phyloP scores from a whole-genome alignment of 2,888 invertebrate genomes.

The Tetranychus truncatus region DNA sequence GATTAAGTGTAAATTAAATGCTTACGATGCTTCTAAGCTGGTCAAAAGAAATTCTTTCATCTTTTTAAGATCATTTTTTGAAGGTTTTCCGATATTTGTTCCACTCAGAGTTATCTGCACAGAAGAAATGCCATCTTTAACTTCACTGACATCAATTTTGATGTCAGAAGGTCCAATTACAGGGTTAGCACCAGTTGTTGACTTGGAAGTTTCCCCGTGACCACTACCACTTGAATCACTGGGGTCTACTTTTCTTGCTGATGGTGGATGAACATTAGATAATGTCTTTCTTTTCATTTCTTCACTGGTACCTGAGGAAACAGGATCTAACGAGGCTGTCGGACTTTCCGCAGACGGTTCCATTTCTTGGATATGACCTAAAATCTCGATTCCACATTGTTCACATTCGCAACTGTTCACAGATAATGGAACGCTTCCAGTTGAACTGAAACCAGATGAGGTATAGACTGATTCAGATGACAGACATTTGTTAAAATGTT shows the following conservation, averaged over 20 bases:
- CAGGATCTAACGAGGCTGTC: neutral
- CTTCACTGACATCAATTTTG: constrained; percentile 28
- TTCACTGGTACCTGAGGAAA: neutral
- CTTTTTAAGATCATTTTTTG: constrained; percentile 18
- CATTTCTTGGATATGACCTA: constrained; percentile 19
- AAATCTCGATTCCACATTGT: constrained; percentile 12
- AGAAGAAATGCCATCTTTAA: constrained; percentile 26
- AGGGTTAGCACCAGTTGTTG: constrained; percentile 1
- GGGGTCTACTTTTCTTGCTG: neutral
- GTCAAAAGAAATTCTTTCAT: constrained; percentile 24
- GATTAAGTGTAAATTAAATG: neutral
- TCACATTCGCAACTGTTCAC: constrained; percentile 18
- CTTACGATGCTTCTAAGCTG: constrained; percentile 24
- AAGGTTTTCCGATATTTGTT: constrained; percentile 13
- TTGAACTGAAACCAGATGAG: constrained; percentile 37
- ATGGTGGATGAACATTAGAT: neutral
- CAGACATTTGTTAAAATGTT: constrained; percentile 30
- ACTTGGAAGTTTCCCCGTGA: neutral
- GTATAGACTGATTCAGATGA: constrained; percentile 35
- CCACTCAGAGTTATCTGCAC: constrained; percentile 21
- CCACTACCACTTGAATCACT: neutral
- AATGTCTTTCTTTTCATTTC: neutral
- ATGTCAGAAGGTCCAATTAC: constrained; percentile 16
- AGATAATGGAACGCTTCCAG: constrained; percentile 33
- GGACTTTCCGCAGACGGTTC: constrained; percentile 10